These are phyloP conservation scores for Acanthococcus lagerstroemiae DNA, from an alignment of 2,888 invertebrate genomes.

Conservation along the genomic window DNA sequence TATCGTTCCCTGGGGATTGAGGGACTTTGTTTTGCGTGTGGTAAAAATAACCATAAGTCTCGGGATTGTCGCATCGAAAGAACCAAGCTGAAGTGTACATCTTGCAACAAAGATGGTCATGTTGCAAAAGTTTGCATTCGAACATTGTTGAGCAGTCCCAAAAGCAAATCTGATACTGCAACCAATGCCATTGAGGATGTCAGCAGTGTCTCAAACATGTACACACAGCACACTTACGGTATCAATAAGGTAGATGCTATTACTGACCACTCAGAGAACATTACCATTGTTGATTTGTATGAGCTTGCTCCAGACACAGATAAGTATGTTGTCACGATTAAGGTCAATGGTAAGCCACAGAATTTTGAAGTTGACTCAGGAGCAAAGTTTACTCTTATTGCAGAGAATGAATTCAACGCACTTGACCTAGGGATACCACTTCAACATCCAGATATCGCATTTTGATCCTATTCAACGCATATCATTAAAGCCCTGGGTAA, in stretches of 20 bases:
- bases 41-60: neutral
- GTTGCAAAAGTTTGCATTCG: neutral
- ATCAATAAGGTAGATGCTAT: neutral
- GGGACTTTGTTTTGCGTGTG: conserved; percentile 7
- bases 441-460: neutral
- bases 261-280: neutral
- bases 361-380: too few relatives aligned
- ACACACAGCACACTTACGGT: neutral
- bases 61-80: too few relatives aligned
- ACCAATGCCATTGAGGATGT: neutral
- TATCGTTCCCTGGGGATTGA: neutral
- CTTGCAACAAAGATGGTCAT: neutral
- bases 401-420: too few relatives aligned
- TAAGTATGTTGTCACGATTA: neutral
- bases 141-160: neutral
- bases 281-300: neutral
- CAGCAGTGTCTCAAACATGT: neutral
- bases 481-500: neutral
- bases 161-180: neutral
- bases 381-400: too few relatives aligned
- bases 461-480: neutral
- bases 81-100: neutral
- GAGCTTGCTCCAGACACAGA: neutral
- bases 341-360: neutral
- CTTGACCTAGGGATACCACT: neutral